Conservation (phyloP, 1,140 invertebrate genomes). For the Parasteatoda tepidariorum region DNA sequence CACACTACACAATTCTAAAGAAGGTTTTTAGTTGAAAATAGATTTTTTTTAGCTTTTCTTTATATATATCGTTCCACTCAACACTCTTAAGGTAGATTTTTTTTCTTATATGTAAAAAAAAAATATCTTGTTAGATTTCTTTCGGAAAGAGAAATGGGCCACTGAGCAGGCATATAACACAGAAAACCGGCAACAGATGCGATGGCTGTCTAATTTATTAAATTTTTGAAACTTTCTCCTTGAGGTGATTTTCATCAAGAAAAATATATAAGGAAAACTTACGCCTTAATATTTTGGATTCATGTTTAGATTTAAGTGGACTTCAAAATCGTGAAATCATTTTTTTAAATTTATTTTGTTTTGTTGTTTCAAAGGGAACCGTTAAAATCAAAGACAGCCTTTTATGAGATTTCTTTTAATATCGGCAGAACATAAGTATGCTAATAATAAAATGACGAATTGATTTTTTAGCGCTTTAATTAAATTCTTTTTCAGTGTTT, state of each 20-base stretch:
- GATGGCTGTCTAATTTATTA: not conserved
- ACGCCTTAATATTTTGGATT: no score
- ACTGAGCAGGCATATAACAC: not conserved
- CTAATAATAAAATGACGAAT: no score
- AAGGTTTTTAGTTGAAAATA: constrained; percentile 39
- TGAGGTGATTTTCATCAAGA: not conserved
- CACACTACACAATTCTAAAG: constrained; percentile 7
- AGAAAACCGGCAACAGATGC: not conserved
- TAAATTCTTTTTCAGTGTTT: no score
- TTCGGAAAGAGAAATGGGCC: not conserved
- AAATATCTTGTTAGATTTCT: constrained; percentile 9
- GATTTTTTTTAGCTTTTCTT: not conserved
- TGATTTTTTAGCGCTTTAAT: no score
- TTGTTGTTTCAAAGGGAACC: no score
- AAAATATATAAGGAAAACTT: not conserved
- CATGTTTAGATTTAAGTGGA: no score
- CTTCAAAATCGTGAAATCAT: no score
- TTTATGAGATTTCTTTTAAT: no score
- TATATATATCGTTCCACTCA: not conserved
- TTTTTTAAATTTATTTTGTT: no score
- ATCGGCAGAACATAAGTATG: no score
- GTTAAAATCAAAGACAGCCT: no score
- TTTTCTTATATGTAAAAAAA: not conserved
- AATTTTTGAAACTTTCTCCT: not conserved
- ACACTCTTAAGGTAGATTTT: not conserved